Conservation (phyloP, 2,888 invertebrate genomes). For the Amphipyra tragopoginis region DNA sequence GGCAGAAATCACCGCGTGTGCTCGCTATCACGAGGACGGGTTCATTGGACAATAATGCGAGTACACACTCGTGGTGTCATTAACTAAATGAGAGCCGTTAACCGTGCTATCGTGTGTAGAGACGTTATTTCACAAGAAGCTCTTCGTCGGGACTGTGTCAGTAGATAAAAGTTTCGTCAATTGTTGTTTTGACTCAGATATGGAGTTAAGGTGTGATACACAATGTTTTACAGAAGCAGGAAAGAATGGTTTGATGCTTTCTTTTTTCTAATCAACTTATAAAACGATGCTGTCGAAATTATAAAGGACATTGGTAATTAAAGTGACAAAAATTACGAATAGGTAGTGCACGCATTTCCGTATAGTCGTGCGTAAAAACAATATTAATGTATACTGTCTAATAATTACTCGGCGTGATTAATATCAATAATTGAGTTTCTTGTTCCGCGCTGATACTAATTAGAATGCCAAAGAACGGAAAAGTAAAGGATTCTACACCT, state of each 20-base stretch:
- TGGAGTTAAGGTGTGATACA: neutral
- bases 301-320: slow-evolving; percentile 11
- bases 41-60: slow-evolving; percentile 70
- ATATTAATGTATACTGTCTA: slow-evolving; percentile 27
- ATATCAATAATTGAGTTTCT: slow-evolving; percentile 7
- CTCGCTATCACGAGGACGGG: slow-evolving; percentile 64
- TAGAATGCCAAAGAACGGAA: slow-evolving; percentile 1
- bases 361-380: slow-evolving; percentile 16
- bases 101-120: slow-evolving; percentile 36
- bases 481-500: neutral
- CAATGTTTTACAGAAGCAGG: slow-evolving; percentile 2
- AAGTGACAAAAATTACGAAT: slow-evolving; percentile 8
- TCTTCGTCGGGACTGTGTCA: slow-evolving; percentile 26
- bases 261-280: slow-evolving; percentile 5
- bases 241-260: slow-evolving; percentile 4
- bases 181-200: slow-evolving; percentile 3
- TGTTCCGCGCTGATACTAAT: slow-evolving; percentile 3
- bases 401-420: slow-evolving; percentile 22
- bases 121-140: slow-evolving; percentile 42
- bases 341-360: slow-evolving; percentile 6
- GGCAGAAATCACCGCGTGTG: slow-evolving; percentile 61
- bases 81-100: slow-evolving; percentile 53
- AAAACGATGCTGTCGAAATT: slow-evolving; percentile 9
- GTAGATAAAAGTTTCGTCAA: slow-evolving; percentile 12
- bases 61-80: slow-evolving; percentile 54